phyloP scores from a whole-genome alignment of 2,888 invertebrate species.

The Amphipoea lucens region DNA sequence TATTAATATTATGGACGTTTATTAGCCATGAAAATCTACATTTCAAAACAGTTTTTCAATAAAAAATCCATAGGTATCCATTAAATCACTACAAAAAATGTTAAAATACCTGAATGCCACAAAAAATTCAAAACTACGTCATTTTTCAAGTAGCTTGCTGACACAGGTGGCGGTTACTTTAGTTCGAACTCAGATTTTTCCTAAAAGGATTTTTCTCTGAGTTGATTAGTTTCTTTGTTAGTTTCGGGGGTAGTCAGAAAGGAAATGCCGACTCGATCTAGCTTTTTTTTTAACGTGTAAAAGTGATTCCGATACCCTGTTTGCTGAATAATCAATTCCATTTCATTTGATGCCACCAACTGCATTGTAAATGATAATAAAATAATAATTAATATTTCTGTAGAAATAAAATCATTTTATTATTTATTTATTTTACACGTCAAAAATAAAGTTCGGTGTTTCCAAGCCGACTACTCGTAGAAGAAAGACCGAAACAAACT shows the following conservation, averaged over 20 bases:
- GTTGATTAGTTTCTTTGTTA: not conserved
- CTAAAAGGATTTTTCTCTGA: too few relatives aligned
- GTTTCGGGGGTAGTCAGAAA: not conserved
- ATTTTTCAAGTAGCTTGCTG: not conserved
- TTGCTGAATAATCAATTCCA: not conserved
- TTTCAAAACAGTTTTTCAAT: not conserved
- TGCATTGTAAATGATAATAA: too few relatives aligned
- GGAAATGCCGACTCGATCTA: not conserved
- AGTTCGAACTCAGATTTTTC: not conserved
- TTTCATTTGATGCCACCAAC: not conserved
- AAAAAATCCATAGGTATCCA: not conserved
- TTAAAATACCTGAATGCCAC: not conserved
- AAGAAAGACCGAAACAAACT: not conserved
- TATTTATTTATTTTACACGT: too few relatives aligned
- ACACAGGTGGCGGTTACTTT: not conserved
- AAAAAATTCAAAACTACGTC: not conserved
- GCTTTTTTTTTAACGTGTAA: not conserved
- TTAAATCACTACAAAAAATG: not conserved
- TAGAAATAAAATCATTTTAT: too few relatives aligned
- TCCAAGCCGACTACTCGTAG: not conserved
- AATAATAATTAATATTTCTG: too few relatives aligned
- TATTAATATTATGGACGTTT: not conserved
- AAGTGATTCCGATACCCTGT: not conserved
- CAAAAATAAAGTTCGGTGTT: too few relatives aligned
- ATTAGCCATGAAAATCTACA: not conserved